Evolutionary conservation across 1,140 invertebrate species (phyloP).

Genomic region (Coptotermes formosanus): DNA sequence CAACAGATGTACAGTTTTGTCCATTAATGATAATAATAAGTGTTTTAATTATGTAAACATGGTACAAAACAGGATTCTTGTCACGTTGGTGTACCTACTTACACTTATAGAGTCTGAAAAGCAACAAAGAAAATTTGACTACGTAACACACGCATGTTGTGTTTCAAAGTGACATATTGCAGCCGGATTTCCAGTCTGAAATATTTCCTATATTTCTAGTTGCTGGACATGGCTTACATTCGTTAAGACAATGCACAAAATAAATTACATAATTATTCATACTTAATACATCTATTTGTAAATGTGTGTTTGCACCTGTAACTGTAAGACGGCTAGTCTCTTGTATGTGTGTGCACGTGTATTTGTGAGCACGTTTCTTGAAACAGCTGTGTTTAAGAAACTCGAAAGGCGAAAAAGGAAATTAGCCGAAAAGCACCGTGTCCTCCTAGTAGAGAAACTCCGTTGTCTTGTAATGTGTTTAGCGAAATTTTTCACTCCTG

Average conservation of each 20-base stretch:
- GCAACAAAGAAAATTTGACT: not conserved
- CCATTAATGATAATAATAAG: not conserved
- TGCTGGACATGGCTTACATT: not conserved
- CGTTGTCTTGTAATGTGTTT: not conserved
- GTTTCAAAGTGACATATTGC: not conserved
- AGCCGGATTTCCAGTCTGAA: not conserved
- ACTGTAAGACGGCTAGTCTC: not conserved
- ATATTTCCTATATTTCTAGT: not conserved
- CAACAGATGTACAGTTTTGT: not conserved
- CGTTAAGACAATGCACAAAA: constrained; percentile 16
- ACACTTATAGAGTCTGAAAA: not conserved
- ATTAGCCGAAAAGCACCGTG: not conserved
- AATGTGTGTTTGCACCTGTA: constrained; percentile 6
- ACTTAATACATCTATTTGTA: not conserved
- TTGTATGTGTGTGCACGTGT: not conserved
- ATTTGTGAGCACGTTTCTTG: not conserved
- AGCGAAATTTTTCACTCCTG: not conserved
- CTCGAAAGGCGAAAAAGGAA: not conserved
- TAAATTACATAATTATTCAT: not conserved
- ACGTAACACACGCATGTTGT: not conserved
- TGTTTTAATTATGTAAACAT: not conserved
- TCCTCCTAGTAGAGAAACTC: not conserved
- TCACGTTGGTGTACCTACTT: not conserved
- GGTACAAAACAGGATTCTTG: constrained; percentile 5
- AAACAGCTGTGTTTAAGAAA: not conserved